These are phyloP conservation scores for Polydrusus pterygomalis DNA, from an alignment of 2,888 invertebrate genomes.

Conservation along the genomic window DNA sequence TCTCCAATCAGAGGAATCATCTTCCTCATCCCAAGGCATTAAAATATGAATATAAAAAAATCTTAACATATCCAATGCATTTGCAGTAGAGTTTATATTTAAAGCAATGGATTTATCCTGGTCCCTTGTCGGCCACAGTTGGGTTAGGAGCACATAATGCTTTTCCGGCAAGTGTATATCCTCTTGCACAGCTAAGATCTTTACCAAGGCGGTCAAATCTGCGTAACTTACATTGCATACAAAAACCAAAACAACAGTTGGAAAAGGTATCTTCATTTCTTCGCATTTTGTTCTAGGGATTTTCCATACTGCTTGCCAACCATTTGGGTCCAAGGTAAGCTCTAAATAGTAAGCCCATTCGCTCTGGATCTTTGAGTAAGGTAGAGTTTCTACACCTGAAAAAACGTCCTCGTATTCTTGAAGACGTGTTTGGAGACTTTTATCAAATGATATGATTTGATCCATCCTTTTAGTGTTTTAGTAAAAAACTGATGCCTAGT, in stretches of 20 bases:
- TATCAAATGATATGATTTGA: conserved; percentile 76
- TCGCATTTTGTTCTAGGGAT: conserved; percentile 79
- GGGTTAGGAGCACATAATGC: conserved; percentile 77
- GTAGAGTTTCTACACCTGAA: conserved; percentile 69
- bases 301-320: conserved; percentile 84
- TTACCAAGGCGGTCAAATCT: conserved; percentile 75
- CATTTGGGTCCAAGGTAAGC: conserved; percentile 77
- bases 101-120: conserved; percentile 76
- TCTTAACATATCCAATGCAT: conserved; percentile 79
- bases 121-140: conserved; percentile 79
- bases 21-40: conserved; percentile 83
- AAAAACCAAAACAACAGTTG: conserved; percentile 78
- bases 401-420: conserved; percentile 75
- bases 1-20: conserved; percentile 78
- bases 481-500: too few species aligned
- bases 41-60: conserved; percentile 80
- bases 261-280: conserved; percentile 78
- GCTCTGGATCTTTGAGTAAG: conserved; percentile 73
- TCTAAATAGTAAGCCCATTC: conserved; percentile 77
- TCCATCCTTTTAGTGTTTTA: conserved; percentile 75
- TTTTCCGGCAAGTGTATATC: conserved; percentile 77
- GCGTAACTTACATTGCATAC: conserved; percentile 76
- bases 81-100: conserved; percentile 77
- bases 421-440: conserved; percentile 75
- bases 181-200: conserved; percentile 79